Conservation (phyloP, 2,797 vertebrate genomes). For the Paramormyrops hopkinsi region DNA sequence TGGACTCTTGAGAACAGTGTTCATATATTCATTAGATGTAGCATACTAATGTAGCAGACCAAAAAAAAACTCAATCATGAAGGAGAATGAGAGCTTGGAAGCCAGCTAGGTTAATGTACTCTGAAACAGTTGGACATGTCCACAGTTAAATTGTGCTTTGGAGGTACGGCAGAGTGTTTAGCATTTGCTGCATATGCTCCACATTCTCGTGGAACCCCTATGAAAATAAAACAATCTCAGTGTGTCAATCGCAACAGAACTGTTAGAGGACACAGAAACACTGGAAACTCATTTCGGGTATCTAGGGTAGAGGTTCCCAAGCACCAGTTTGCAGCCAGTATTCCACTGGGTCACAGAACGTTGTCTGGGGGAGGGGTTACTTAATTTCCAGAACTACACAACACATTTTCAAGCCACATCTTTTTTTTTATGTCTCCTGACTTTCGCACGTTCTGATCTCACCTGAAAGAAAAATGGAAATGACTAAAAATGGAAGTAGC, state of each 20-base stretch:
- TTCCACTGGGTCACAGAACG: background rate
- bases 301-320: background rate
- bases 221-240: background rate
- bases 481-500: background rate
- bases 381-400: background rate
- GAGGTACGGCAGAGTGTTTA: background rate
- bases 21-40: background rate
- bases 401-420: background rate
- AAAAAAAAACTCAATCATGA: background rate
- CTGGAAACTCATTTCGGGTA: background rate
- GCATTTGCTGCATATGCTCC: background rate
- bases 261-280: background rate
- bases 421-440: background rate
- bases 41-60: background rate
- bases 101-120: background rate
- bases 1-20: background rate
- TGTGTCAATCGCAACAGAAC: background rate
- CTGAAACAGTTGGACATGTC: background rate
- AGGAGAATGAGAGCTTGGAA: background rate
- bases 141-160: background rate
- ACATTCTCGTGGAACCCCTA: background rate
- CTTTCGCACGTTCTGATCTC: background rate
- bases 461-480: background rate
- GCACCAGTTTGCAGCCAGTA: background rate
- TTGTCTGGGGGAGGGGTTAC: background rate